These are phyloP conservation scores for Matsumyia berberina DNA, from an alignment of 2,888 invertebrate genomes.

Conservation along the genomic window DNA sequence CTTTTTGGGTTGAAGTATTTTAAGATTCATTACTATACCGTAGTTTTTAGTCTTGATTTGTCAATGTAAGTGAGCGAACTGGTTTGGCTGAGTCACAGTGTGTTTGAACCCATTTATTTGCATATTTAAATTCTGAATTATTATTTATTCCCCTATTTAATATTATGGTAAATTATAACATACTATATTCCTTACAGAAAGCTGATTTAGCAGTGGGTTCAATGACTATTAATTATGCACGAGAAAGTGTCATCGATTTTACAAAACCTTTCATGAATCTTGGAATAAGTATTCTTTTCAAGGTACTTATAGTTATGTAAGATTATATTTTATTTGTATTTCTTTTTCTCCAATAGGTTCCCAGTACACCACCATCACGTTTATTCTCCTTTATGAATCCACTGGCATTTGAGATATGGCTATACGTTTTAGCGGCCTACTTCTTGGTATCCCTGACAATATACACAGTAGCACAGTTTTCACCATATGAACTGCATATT, in stretches of 20 bases:
- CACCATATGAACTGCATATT: slow-evolving; percentile 92
- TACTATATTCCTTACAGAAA: slow-evolving; percentile 85
- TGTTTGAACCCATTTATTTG: too few species aligned
- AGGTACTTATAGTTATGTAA: slow-evolving; percentile 87
- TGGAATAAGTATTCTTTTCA: slow-evolving; percentile 94
- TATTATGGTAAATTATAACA: too few species aligned
- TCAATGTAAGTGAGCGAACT: too few species aligned
- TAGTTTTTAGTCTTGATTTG: too few species aligned
- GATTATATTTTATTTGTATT: background rate
- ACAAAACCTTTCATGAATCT: slow-evolving; percentile 97
- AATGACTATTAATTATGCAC: slow-evolving; percentile 94
- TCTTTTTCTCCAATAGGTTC: slow-evolving; percentile 85
- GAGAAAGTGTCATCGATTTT: slow-evolving; percentile 95
- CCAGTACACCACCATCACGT: slow-evolving; percentile 88
- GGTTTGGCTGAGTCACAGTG: too few species aligned
- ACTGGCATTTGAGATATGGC: slow-evolving; percentile 93
- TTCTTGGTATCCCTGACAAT: slow-evolving; percentile 91
- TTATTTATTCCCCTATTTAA: too few species aligned
- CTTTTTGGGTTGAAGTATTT: too few species aligned
- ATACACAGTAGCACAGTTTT: slow-evolving; percentile 92
- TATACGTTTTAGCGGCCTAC: slow-evolving; percentile 92
- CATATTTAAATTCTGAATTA: too few species aligned
- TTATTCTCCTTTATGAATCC: slow-evolving; percentile 95
- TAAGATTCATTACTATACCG: too few species aligned
- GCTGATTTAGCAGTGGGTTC: slow-evolving; percentile 95